Conservation (phyloP, 2,888 invertebrate species). For the Schrankia costaestrigalis region DNA sequence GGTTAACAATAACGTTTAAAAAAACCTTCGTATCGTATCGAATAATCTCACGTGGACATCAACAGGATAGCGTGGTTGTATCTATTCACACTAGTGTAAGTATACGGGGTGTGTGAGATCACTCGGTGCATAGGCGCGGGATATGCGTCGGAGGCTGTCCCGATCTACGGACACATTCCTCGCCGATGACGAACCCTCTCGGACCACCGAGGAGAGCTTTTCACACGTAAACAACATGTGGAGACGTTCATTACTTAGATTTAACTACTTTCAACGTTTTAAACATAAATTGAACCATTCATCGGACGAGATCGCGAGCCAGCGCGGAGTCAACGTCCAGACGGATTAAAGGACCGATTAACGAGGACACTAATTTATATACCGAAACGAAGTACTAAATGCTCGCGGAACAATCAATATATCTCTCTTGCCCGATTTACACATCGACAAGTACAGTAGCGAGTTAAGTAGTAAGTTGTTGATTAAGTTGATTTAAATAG, state of each 20-base stretch:
- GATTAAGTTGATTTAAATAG: too few relatives aligned
- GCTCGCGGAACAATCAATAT: slow-evolving; percentile 51
- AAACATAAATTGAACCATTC: slow-evolving; percentile 48
- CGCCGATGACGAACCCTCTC: slow-evolving; percentile 53
- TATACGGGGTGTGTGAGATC: background rate
- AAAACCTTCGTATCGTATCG: slow-evolving; percentile 53
- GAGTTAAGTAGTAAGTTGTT: too few relatives aligned
- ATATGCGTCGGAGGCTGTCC: slow-evolving; percentile 41
- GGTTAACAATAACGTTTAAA: slow-evolving; percentile 72
- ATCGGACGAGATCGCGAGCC: slow-evolving; percentile 38
- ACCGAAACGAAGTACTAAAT: slow-evolving; percentile 75
- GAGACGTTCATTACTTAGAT: slow-evolving; percentile 48
- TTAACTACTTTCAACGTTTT: slow-evolving; percentile 50
- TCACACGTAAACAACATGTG: slow-evolving; percentile 49
- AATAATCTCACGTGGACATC: slow-evolving; percentile 70
- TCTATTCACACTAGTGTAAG: background rate
- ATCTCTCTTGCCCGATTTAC: background rate
- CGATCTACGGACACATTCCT: slow-evolving; percentile 68
- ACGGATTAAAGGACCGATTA: slow-evolving; percentile 77
- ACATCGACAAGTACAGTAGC: too few relatives aligned
- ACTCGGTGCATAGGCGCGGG: slow-evolving; percentile 1
- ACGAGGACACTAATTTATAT: slow-evolving; percentile 75
- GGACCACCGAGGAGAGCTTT: slow-evolving; percentile 42
- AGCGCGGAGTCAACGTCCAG: slow-evolving; percentile 72
- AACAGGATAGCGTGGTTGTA: slow-evolving; percentile 22